Percentiles rank a stretch among this genome's conserved stretches.
Conservation (phyloP, 2,797 vertebrate genomes). For the Loris lydekkerianus region DNA sequence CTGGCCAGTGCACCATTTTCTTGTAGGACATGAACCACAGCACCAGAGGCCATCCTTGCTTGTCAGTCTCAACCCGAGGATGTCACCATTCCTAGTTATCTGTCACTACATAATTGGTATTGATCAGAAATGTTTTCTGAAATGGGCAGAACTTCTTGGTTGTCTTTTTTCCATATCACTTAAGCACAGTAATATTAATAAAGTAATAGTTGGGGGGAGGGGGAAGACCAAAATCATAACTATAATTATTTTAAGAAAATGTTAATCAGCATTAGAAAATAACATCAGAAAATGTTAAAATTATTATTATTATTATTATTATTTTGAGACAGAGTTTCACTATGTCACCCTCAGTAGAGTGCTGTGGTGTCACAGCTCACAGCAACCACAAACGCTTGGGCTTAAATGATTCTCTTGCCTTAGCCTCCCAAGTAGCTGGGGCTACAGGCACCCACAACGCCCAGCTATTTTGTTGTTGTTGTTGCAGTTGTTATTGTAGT, state of each 20-base stretch:
- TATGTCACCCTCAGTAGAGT: no score
- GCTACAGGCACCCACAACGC: no score
- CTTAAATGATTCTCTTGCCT: no score
- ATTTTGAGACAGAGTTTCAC: no score
- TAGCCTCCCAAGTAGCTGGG: no score
- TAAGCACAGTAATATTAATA: conserved; percentile 90
- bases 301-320: no score
- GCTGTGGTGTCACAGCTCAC: no score
- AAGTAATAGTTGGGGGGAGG: conserved; percentile 85
- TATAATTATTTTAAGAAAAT: neutral
- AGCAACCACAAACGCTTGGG: no score
- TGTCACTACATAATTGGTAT: conserved; percentile 87
- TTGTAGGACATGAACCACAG: conserved; percentile 90
- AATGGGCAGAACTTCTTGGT: conserved; percentile 88
- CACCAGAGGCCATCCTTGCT: conserved; percentile 88
- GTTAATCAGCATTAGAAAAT: neutral
- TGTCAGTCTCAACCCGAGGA: conserved; percentile 87
- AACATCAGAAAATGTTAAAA: neutral
- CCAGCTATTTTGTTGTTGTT: no score
- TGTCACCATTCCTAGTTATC: conserved; percentile 86
- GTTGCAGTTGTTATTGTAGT: no score
- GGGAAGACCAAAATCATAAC: neutral
- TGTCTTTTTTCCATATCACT: conserved; percentile 89
- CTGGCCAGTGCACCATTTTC: conserved; percentile 89
- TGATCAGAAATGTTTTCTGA: conserved; percentile 87